phyloP scores from a whole-genome alignment of 2,888 invertebrate species.

The Blastobasis lacticolella region DNA sequence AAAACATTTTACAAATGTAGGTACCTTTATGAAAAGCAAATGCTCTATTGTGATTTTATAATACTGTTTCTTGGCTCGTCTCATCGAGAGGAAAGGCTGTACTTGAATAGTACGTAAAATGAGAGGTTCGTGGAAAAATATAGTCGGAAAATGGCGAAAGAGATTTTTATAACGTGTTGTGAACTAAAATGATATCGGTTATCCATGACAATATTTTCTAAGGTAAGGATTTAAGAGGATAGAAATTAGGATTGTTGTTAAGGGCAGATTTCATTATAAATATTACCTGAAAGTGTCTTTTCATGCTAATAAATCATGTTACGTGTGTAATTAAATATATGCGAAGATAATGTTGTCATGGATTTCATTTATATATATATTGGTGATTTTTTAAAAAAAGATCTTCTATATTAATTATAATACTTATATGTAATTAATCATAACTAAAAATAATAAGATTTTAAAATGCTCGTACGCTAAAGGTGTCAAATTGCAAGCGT shows the following conservation, averaged over 20 bases:
- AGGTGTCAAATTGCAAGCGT: conserved; percentile 67
- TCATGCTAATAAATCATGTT: no score
- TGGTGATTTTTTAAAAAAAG: neutral
- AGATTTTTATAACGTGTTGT: conserved; percentile 68
- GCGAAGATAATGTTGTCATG: no score
- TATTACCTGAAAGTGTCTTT: no score
- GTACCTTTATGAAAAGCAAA: conserved; percentile 19
- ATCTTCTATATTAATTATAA: neutral
- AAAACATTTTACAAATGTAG: conserved; percentile 24
- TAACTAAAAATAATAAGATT: conserved; percentile 33
- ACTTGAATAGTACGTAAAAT: conserved; percentile 13
- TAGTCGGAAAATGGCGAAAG: conserved; percentile 46
- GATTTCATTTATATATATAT: conserved; percentile 19
- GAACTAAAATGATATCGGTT: conserved; percentile 45
- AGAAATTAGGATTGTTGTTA: no score
- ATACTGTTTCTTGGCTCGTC: conserved; percentile 3
- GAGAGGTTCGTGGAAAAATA: conserved; percentile 26
- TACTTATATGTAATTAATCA: neutral
- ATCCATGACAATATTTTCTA: conserved; percentile 47
- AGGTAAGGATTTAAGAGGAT: no score
- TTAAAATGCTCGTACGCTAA: conserved; percentile 60
- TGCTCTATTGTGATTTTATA: conserved; percentile 47
- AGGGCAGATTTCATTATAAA: no score
- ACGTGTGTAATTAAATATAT: no score
- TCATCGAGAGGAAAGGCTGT: neutral